Evolutionary conservation across 2,113 vertebrate genomes (phyloP), one percentile per base, ranked within the genome.

Genomic region (Nothobranchius kuhntae): DNA sequence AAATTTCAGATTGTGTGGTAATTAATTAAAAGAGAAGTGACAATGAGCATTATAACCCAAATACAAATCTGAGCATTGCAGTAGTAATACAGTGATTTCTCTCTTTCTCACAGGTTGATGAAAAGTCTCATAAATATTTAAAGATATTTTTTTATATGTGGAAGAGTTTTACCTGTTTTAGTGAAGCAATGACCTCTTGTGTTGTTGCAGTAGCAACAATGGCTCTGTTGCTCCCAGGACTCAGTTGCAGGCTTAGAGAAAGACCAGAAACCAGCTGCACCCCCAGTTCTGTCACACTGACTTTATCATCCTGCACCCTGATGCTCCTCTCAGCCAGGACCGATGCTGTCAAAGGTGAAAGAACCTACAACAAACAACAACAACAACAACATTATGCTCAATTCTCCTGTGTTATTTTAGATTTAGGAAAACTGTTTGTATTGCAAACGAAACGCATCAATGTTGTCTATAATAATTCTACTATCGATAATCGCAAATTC

Each of bases 291-390:
- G 94, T 96, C 86, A 99, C 93, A 5, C 93, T 95, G 82, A 99
- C 98, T 87, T 94, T 98, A 84, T 99, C 97, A 65, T 99, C 98
- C 51, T 95, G 63, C 72, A 99, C 97, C 1, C 92, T 94, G 74
- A 99, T 92, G 0, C 91, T 95, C 91, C 94, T 95, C 91, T 99
- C 96, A 12, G 93, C 98, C 92, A 99, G 89, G 89, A 98, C 95
- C 26, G 92, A 91, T 68, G 97, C 95, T 0, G 96, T 98, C 52
- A 99, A 84, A 6, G 97, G 98, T 65, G 96, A 99, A 83, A 96
- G 71, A 80, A 98, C 96, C 98, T 99, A 91, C 11, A 75, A 70
- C 48, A 78, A 38, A 77, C 7, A 42, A 53, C 21, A 21, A 21
- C 65, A 65, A 60, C 38, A 56, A 26, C 0, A 7, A 4, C n/a